These are phyloP conservation scores for Cheilosia vernalis DNA, from an alignment of 2,888 invertebrate species.

Conservation along the genomic window DNA sequence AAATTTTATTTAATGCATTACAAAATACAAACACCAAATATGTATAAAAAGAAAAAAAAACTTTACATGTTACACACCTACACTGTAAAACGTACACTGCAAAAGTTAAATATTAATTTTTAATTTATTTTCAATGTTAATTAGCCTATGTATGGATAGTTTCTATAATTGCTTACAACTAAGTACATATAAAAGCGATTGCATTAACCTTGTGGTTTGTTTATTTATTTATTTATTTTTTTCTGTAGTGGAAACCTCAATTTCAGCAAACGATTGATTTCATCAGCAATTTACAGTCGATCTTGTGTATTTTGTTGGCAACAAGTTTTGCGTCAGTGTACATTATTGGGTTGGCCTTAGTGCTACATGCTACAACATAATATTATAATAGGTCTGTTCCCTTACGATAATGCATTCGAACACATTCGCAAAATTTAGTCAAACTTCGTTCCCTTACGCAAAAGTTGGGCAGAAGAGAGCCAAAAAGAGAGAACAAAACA, in stretches of 20 bases:
- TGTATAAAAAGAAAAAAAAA: not conserved
- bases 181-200: conserved; percentile 52
- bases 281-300: not conserved
- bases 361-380: no score
- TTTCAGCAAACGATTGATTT: conserved; percentile 54
- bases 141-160: conserved; percentile 3
- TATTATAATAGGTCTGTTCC: no score
- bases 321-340: not conserved
- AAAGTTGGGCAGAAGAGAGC: no score
- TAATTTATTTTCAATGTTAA: not conserved
- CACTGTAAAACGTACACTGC: not conserved
- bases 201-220: conserved; percentile 29
- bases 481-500: no score
- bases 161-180: conserved; percentile 1
- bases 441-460: no score
- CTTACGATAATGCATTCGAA: no score
- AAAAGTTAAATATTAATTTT: not conserved
- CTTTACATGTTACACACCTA: conserved; percentile 7
- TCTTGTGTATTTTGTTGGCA: not conserved
- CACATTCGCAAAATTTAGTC: no score
- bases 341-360: no score
- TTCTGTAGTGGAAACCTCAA: conserved; percentile 3
- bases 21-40: conserved; percentile 52
- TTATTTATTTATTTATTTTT: conserved; percentile 1
- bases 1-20: conserved; percentile 50